Evolutionary conservation across 2,888 invertebrate genomes (phyloP), one percentile per base, ranked within the genome.

Genomic region (Ophraella communa): DNA sequence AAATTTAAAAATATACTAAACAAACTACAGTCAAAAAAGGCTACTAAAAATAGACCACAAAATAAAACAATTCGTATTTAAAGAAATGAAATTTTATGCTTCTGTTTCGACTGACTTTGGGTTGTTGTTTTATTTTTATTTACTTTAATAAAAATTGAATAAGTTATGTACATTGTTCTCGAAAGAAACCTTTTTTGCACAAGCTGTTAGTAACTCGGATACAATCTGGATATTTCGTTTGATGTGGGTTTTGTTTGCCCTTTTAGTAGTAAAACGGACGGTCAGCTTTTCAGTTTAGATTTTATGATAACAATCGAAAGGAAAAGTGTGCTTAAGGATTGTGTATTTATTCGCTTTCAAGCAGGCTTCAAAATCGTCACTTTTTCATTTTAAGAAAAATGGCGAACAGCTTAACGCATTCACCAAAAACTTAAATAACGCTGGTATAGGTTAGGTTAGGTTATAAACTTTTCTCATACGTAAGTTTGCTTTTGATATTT

Each of bases 211-310:
- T 35, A 35, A 35, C 35, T 35, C 35, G 35, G 35, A 35, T 35
- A 35, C n/a, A 35, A 35, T 35, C 55, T 44, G 27, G 27, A 56
- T 56, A 56, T 56, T 56, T 56, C 30, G 44, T 56, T 24, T 44
- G 42, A 56, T 44, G 44, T 45, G 24, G 45, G 56, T 27, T 35
- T 14, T 14, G 35, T 35, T 35, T 35, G 14, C 4, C 35, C 35
- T 35, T 35, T 35, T 11, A 11, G 35, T 35, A 35, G n/a, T 35
- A 14, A 35, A 35, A 14, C 35, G 35, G 35, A 14, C 1, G 35
- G 35, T 35, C n/a, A 35, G n/a, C 5, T 35, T 35, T 35, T 14
- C 35, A 35, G 35, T 35, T 35, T n/a, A 14, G 35, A 35, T 35
- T 35, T 35, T 5, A 4, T 14, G 14, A 30, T 35, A 35, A 5